Evolutionary conservation across 2,888 invertebrate species (phyloP).

Genomic region (Hyposoter dolosus): DNA sequence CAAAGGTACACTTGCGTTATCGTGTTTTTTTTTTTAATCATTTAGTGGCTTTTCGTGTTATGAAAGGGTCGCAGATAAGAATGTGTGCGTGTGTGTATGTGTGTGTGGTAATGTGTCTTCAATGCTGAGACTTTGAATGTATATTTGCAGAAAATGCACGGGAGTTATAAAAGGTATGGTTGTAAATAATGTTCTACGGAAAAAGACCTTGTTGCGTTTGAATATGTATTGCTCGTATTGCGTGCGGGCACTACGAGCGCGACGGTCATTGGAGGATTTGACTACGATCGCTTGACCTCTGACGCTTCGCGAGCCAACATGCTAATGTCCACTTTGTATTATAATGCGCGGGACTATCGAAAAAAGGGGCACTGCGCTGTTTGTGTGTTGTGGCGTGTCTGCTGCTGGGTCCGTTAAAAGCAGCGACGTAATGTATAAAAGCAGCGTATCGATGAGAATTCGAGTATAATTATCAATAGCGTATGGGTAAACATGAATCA

Average conservation of each 20-base stretch:
- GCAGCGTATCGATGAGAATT: conserved; percentile 42
- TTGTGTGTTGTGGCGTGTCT: conserved; percentile 28
- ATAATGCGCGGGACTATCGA: conserved; percentile 74
- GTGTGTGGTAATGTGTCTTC: neutral
- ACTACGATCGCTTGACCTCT: conserved; percentile 65
- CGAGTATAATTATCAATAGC: conserved; percentile 64
- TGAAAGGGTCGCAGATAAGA: neutral
- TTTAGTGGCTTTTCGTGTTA: neutral
- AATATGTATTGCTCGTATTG: conserved; percentile 64
- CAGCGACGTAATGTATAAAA: conserved; percentile 13
- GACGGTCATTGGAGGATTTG: conserved; percentile 60
- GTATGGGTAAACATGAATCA: conserved; percentile 45
- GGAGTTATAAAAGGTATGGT: conserved; percentile 15
- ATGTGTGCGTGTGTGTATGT: neutral
- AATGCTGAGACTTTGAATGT: conserved; percentile 18
- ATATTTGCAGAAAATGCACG: neutral
- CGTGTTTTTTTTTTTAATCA: too few species aligned
- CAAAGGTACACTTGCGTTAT: neutral
- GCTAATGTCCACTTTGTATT: conserved; percentile 83
- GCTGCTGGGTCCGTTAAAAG: conserved; percentile 20
- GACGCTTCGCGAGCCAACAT: conserved; percentile 72
- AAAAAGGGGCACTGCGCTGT: conserved; percentile 27
- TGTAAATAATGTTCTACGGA: conserved; percentile 57
- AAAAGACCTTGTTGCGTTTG: conserved; percentile 61
- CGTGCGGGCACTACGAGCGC: conserved; percentile 55